Conservation (phyloP, 2,113 vertebrate species). For the Pteruthius melanotis region DNA sequence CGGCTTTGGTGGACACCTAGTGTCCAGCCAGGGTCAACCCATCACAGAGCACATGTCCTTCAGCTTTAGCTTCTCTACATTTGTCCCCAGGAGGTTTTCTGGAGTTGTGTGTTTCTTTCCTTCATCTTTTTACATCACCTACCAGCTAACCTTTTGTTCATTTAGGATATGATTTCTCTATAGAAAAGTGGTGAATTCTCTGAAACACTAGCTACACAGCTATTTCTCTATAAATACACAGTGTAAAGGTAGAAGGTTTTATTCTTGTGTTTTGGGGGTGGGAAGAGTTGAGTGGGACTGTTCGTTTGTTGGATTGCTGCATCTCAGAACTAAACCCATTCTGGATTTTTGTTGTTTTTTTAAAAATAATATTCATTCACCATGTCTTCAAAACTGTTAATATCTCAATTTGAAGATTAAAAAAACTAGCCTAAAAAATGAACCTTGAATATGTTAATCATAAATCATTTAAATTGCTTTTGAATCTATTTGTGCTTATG, state of each 20-base stretch:
- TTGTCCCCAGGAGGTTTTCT: background rate
- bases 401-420: background rate
- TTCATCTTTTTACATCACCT: background rate
- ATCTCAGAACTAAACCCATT: background rate
- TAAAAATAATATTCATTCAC: background rate
- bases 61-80: background rate
- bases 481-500: background rate
- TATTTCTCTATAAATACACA: background rate
- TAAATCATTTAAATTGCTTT: background rate
- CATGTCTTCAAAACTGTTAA: background rate
- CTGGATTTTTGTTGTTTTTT: background rate
- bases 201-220: background rate
- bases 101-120: background rate
- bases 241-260: background rate
- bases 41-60: background rate
- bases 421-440: background rate
- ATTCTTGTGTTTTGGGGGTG: background rate
- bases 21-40: background rate
- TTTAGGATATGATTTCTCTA: background rate
- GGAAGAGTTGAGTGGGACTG: accelerated
- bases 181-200: background rate
- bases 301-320: background rate
- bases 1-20: background rate
- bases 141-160: background rate
- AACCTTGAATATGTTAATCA: background rate